Evolutionary conservation across 2,113 vertebrate genomes (phyloP), one percentile per base, ranked within the genome.

Genomic region (Gadus chalcogrammus): DNA sequence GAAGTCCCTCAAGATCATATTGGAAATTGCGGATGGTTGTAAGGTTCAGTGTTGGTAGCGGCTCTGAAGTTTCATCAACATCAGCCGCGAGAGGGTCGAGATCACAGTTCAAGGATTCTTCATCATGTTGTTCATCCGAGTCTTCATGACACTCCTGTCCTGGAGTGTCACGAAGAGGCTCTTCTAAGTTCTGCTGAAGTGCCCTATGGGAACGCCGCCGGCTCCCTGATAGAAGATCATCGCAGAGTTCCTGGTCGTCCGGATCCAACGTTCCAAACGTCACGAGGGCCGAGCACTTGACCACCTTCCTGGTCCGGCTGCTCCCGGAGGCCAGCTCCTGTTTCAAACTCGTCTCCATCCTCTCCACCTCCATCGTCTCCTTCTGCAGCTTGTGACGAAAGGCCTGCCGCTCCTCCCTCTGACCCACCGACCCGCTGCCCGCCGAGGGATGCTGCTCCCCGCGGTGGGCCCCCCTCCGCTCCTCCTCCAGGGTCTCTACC

Each of bases 351-450:
- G 65, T 76, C 68, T 93, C 88, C 31, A 89, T 81, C 42, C 76
- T 79, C 71, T 88, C 85, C 48, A 87, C 85, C 61, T 90, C 85
- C 27, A 7, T 27, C 55, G 82, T 87, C 80, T 92, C 87, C 59
- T 79, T 80, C 24, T 89, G 81, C 60, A 89, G 79, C 31, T 82
- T 73, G 5, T 79, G 53, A 3, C 76, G n/a, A 38, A 88, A 88
- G 15, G 28, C 64, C 66, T 82, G 69, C 71, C 76, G 71, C 6
- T 88, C 85, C 52, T 62, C 52, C 15, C 5, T 66, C 17, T 7
- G 17, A 7, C 35, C 69, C 0, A 11, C 17, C 0, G 28, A 3
- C 8, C 15, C 6, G 1, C 56, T 65, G 1, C 13, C 1, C 2
- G 70, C 70, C 0, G 0, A 15, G 22, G 24, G 2, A 18, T 17